A percentile compares a stretch with the other conserved stretches of the same genome.
Evolutionary conservation across 2,797 vertebrate species (phyloP).

Genomic region (Emys orbicularis): DNA sequence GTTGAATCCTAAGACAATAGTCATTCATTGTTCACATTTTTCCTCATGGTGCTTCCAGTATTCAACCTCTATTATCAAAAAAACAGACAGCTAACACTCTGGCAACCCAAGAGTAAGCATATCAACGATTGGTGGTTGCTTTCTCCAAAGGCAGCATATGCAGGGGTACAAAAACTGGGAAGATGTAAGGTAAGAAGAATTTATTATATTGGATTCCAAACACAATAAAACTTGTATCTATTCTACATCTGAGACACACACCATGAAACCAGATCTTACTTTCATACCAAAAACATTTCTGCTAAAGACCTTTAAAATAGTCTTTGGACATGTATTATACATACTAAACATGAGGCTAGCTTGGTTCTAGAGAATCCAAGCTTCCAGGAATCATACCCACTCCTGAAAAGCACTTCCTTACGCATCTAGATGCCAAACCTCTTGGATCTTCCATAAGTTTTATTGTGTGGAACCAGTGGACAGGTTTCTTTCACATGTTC

Average conservation of each 20-base stretch:
- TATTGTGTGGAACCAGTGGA: neutral
- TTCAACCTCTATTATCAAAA: neutral
- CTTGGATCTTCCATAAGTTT: neutral
- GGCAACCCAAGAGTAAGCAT: neutral
- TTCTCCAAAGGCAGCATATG: neutral
- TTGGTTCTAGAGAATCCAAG: neutral
- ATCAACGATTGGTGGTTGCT: neutral
- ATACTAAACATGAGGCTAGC: neutral
- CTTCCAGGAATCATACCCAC: neutral
- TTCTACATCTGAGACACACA: neutral
- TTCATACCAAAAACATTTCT: neutral
- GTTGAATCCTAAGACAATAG: neutral
- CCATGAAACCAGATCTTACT: neutral
- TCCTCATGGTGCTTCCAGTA: neutral
- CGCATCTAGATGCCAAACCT: neutral
- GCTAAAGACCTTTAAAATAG: neutral
- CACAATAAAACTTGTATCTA: neutral
- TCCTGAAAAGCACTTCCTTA: neutral
- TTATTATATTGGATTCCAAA: neutral
- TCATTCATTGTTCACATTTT: neutral
- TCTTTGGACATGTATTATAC: neutral
- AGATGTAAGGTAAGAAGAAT: neutral
- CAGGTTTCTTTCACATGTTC: neutral
- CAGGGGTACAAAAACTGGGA: neutral
- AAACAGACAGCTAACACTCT: neutral